phyloP scores from a whole-genome alignment of 2,113 vertebrate genomes.

The mouse (Mus musculus) region GRCm39 chr3:94212501-94213000 shows the following conservation, averaged over 20 bases:
- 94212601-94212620: conserved; percentile 22
- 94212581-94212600: conserved; percentile 14
- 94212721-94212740: not conserved
- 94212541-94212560: not conserved
- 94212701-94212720: conserved; percentile 41
- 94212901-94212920: not conserved
- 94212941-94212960: not conserved
- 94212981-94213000: not conserved
- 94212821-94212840: not conserved
- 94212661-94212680: conserved; percentile 5
- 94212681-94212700: conserved; percentile 38
- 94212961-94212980: not conserved
- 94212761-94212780: not conserved
- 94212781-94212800: not conserved
- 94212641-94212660: conserved; percentile 16
- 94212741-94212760: not conserved
- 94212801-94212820: not conserved
- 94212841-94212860: not conserved
- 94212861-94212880: not conserved
- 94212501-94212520: not conserved
- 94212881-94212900: not conserved
- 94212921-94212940: not conserved
- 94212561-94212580: not conserved
- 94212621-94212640: conserved; percentile 9
- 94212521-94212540: not conserved